Evolutionary conservation across 2,888 invertebrate genomes (phyloP).

Genomic region (Amphimallon solstitiale): DNA sequence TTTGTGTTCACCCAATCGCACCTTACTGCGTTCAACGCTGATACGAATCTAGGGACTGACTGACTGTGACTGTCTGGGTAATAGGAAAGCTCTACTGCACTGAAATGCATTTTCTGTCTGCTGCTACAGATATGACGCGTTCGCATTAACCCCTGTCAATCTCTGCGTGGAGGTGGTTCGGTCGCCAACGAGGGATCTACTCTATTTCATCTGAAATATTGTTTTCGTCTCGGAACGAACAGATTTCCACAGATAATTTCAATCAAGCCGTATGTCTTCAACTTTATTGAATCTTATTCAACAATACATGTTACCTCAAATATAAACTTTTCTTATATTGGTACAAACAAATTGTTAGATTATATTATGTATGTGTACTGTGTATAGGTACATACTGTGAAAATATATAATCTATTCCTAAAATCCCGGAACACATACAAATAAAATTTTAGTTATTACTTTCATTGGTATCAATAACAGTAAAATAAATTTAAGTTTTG

Average conservation of each 20-base stretch:
- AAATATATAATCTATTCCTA: too few species aligned
- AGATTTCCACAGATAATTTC: conserved; percentile 20
- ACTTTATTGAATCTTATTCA: background rate
- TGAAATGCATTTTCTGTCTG: conserved; percentile 41
- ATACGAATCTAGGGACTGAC: conserved; percentile 26
- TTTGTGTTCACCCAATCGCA: conserved; percentile 40
- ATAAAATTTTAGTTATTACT: too few species aligned
- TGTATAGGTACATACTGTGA: too few species aligned
- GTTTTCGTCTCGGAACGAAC: conserved; percentile 7
- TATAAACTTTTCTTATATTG: too few species aligned
- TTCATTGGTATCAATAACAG: too few species aligned
- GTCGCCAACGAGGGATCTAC: conserved; percentile 5
- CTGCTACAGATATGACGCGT: conserved; percentile 38
- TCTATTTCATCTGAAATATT: conserved; percentile 15
- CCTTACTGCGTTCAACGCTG: conserved; percentile 35
- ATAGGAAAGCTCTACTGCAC: conserved; percentile 36
- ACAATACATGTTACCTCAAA: background rate
- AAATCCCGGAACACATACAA: too few species aligned
- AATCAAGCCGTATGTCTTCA: conserved; percentile 1
- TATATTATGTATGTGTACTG: too few species aligned
- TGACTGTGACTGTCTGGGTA: conserved; percentile 32
- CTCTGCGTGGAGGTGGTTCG: conserved; percentile 14
- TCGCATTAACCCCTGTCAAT: conserved; percentile 42
- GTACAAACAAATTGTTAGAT: too few species aligned
- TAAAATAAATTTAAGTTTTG: too few species aligned